These are phyloP conservation scores for Caenorhabditis sinica DNA, from an alignment of 2,888 invertebrate species.

Conservation along the genomic window DNA sequence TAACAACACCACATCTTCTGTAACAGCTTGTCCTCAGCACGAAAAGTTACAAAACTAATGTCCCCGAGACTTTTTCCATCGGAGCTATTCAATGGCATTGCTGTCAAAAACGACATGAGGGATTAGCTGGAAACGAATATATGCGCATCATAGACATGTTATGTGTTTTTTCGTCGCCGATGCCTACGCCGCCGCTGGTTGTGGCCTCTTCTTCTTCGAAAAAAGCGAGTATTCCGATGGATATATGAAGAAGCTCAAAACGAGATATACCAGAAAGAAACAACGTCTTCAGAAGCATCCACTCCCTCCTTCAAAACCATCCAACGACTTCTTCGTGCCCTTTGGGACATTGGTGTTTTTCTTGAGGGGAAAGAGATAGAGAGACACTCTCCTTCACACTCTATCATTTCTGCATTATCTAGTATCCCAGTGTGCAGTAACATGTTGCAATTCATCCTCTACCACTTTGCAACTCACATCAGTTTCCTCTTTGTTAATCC, in stretches of 20 bases:
- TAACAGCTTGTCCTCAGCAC: neutral
- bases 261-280: conserved; percentile 41
- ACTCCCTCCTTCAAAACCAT: conserved; percentile 6
- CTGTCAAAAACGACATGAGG: conserved; percentile 63
- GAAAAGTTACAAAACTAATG: conserved; percentile 43
- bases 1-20: neutral
- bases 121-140: conserved; percentile 66
- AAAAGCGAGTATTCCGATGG: conserved; percentile 53
- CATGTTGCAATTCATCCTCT: conserved; percentile 66
- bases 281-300: conserved; percentile 33
- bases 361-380: conserved; percentile 13
- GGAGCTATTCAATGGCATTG: conserved; percentile 56
- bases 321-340: conserved; percentile 61
- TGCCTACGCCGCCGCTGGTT: conserved; percentile 26
- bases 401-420: conserved; percentile 66
- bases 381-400: conserved; percentile 62
- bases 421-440: conserved; percentile 57
- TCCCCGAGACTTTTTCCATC: conserved; percentile 21
- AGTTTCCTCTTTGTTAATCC: conserved; percentile 66
- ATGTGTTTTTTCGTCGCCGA: conserved; percentile 63
- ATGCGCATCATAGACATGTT: conserved; percentile 66
- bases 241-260: conserved; percentile 59
- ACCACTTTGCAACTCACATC: conserved; percentile 66
- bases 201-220: conserved; percentile 29
- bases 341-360: conserved; percentile 64